Evolutionary conservation across 1,140 invertebrate species (phyloP).

Genomic region (Zeugodacus cucurbitae): DNA sequence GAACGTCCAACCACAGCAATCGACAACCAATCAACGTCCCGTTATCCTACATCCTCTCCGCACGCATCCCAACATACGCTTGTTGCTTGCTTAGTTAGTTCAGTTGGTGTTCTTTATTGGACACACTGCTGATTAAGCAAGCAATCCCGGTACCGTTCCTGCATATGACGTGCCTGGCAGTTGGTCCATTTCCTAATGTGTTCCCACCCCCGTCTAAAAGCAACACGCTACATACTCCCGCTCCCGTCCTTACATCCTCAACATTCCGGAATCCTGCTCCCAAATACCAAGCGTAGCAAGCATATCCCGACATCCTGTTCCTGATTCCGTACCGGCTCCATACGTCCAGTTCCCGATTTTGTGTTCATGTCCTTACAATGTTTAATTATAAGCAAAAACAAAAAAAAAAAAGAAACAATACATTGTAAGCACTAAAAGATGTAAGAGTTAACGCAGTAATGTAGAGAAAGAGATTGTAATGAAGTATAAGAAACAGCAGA

Average conservation of each 20-base stretch:
- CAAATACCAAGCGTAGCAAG: background rate
- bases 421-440: background rate
- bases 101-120: background rate
- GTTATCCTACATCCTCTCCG: background rate
- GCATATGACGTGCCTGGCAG: background rate
- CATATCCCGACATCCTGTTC: background rate
- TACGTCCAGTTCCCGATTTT: conserved; percentile 2
- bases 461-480: background rate
- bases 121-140: background rate
- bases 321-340: background rate
- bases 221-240: background rate
- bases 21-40: background rate
- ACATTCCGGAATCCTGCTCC: background rate
- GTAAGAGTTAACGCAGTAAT: background rate
- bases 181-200: background rate
- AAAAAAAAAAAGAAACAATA: background rate
- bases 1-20: conserved; percentile 12
- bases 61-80: background rate
- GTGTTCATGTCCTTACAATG: conserved; percentile 37
- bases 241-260: background rate
- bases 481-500: background rate
- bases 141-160: background rate
- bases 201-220: background rate
- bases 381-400: background rate
- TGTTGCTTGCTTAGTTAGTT: background rate